These are phyloP conservation scores for Notothenia coriiceps DNA, from an alignment of 2,113 vertebrate species.

Conservation along the genomic window DNA sequence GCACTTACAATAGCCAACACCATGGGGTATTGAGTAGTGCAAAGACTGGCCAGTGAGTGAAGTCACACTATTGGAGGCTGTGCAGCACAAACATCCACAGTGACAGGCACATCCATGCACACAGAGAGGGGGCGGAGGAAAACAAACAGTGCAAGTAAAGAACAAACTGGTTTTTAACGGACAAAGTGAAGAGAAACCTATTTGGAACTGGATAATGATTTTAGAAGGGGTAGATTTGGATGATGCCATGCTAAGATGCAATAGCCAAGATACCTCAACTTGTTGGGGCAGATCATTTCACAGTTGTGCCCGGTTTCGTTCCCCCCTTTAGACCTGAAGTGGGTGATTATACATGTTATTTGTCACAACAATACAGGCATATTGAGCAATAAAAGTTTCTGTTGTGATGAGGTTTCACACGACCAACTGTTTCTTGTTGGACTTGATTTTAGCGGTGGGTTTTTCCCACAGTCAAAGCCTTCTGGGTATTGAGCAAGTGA, in stretches of 20 bases:
- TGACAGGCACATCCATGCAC: conserved; percentile 66
- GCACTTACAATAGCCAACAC: conserved; percentile 64
- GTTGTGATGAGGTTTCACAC: not conserved
- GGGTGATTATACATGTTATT: not conserved
- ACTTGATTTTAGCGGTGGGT: conserved; percentile 49
- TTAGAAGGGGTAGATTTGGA: not conserved
- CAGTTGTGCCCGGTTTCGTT: conserved; percentile 27
- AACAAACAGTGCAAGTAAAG: not conserved
- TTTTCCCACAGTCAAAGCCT: not conserved
- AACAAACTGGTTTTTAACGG: not conserved
- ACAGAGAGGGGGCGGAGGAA: not conserved
- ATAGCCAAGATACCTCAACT: not conserved
- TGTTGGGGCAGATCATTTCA: conserved; percentile 9
- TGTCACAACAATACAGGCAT: not conserved
- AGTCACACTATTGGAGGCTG: conserved; percentile 45
- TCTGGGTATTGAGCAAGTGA: not conserved
- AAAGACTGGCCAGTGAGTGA: conserved; percentile 45
- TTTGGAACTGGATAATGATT: not conserved
- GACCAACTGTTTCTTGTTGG: conserved; percentile 3
- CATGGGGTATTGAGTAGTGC: conserved; percentile 56
- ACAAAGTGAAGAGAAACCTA: not conserved
- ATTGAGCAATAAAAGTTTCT: conserved; percentile 37
- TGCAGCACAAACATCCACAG: conserved; percentile 43
- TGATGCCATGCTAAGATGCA: not conserved
- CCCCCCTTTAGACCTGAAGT: not conserved